Percentiles rank a stretch among this genome's conserved stretches.
Evolutionary conservation across 1,140 invertebrate genomes (phyloP).

Genomic region (Babylonia areolata): DNA sequence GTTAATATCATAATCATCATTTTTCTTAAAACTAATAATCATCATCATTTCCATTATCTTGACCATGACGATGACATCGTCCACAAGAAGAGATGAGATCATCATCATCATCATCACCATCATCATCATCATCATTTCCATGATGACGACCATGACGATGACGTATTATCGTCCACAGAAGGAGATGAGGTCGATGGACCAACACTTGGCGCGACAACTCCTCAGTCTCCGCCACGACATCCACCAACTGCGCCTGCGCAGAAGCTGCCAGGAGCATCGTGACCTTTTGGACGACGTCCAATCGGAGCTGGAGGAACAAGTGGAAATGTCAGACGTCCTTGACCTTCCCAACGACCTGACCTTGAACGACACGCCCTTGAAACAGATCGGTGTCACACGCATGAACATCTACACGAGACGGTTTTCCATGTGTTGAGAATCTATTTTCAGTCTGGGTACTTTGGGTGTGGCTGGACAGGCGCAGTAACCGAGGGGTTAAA

Average conservation of each 20-base stretch:
- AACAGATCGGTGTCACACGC: constrained; percentile 67
- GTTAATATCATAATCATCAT: no score
- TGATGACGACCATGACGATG: no score
- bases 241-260: constrained; percentile 64
- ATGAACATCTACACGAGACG: constrained; percentile 67
- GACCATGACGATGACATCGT: no score
- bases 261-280: constrained; percentile 65
- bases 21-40: no score
- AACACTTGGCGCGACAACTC: constrained; percentile 64
- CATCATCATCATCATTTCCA: no score
- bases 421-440: constrained; percentile 69
- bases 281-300: constrained; percentile 70
- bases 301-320: constrained; percentile 65
- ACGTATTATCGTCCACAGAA: constrained; percentile 58
- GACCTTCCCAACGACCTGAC: constrained; percentile 57
- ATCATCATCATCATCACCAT: no score
- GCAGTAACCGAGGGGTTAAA: no score
- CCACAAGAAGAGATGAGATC: no score
- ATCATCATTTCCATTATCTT: no score
- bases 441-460: no score
- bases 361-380: constrained; percentile 60
- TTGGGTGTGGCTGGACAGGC: no score
- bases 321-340: constrained; percentile 62
- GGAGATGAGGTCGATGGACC: constrained; percentile 68
- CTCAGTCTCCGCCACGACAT: constrained; percentile 68